phyloP scores from a whole-genome alignment of 2,797 vertebrate species.

The Rhabdomys pumilio region DNA sequence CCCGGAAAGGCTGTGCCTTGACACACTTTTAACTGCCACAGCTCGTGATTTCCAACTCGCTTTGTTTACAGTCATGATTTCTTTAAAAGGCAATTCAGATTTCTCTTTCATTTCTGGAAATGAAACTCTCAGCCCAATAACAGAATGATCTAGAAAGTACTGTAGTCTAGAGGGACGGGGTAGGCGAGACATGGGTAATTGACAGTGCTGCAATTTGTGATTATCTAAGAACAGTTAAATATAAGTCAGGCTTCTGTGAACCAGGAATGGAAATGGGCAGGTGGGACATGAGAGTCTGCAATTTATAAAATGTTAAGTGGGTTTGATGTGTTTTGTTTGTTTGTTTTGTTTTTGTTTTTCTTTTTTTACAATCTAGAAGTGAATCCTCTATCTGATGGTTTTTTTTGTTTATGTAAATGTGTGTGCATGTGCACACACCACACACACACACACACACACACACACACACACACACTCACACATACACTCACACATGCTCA shows the following conservation, averaged over 20 bases:
- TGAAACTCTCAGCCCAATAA: neutral
- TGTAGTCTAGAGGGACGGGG: neutral
- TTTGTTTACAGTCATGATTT: neutral
- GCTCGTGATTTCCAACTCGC: neutral
- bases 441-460: too few relatives aligned
- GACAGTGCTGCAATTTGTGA: neutral
- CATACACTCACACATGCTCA: neutral
- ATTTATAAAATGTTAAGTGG: constrained; percentile 47
- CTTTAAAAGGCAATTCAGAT: constrained; percentile 10
- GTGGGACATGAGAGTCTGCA: neutral
- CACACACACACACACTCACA: neutral
- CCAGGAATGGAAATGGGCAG: neutral
- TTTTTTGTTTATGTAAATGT: neutral
- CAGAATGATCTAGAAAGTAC: neutral
- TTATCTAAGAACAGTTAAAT: neutral
- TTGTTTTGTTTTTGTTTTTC: neutral
- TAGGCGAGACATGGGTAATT: neutral
- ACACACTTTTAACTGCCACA: neutral
- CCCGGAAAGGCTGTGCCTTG: neutral
- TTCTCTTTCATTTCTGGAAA: neutral
- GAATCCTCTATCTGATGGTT: neutral
- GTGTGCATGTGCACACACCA: neutral
- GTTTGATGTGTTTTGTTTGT: neutral
- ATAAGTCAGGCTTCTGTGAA: neutral
- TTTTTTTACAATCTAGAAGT: neutral